Percentiles rank a stretch among this genome's conserved stretches.
Conservation (phyloP, 2,797 vertebrate species). For the Coregonus suidteri region DNA sequence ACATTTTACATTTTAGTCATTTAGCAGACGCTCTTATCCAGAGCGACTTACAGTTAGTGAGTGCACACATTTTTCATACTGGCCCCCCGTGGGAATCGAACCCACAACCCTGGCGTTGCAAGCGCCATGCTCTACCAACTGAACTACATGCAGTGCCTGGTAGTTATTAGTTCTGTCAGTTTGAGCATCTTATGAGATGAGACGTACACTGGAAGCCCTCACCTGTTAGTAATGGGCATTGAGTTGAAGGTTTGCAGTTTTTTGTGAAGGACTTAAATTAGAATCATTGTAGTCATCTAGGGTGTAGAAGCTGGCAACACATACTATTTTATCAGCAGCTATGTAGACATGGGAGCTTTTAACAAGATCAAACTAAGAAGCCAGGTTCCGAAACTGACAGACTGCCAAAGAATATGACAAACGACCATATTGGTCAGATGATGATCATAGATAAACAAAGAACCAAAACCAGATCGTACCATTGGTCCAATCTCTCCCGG, state of each 20-base stretch:
- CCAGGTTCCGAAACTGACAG: neutral
- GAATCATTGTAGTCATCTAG: neutral
- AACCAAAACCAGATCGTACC: constrained; percentile 58
- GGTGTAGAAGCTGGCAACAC: neutral
- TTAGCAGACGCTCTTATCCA: no score
- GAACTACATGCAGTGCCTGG: no score
- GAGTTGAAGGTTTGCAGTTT: neutral
- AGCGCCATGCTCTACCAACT: no score
- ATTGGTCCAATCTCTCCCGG: constrained; percentile 64
- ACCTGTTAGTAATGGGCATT: neutral
- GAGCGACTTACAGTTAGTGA: no score
- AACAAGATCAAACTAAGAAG: neutral
- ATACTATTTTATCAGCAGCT: neutral
- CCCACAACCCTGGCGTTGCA: no score
- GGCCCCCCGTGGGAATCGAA: no score
- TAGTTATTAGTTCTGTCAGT: neutral
- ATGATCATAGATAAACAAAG: neutral
- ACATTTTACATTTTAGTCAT: no score
- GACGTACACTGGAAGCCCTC: neutral
- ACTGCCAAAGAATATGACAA: neutral
- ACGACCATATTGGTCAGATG: neutral
- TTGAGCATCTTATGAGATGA: neutral
- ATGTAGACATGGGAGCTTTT: neutral
- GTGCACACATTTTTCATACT: no score
- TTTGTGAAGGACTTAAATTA: neutral